Evolutionary conservation across 1,140 invertebrate species (phyloP).

Genomic region (Colletes gigas): DNA sequence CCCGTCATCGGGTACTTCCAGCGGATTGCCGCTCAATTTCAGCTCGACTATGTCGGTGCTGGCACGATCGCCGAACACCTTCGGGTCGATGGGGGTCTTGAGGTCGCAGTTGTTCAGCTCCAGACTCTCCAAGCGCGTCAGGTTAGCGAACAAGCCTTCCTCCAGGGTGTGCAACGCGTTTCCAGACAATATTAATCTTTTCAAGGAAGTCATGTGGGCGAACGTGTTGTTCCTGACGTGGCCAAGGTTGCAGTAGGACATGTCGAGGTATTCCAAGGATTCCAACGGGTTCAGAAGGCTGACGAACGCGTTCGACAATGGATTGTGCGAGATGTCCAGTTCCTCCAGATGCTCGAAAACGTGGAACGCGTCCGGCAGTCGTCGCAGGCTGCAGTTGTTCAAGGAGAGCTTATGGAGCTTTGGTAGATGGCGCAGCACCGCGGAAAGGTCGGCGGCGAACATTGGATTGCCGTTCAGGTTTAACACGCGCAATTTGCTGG

Average conservation of each 20-base stretch:
- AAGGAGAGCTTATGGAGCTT: slow-evolving; percentile 85
- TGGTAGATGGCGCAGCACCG: slow-evolving; percentile 85
- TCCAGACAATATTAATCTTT: slow-evolving; percentile 85
- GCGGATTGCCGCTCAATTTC: slow-evolving; percentile 86
- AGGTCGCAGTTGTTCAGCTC: slow-evolving; percentile 87
- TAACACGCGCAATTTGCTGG: slow-evolving; percentile 85
- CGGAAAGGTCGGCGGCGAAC: slow-evolving; percentile 85
- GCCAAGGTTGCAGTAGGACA: slow-evolving; percentile 87
- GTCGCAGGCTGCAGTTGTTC: slow-evolving; percentile 85
- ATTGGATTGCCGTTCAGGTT: slow-evolving; percentile 86
- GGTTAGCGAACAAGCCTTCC: slow-evolving; percentile 85
- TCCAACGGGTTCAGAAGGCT: slow-evolving; percentile 85
- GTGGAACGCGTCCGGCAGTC: slow-evolving; percentile 85
- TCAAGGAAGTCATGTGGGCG: slow-evolving; percentile 86
- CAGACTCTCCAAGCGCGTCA: slow-evolving; percentile 85
- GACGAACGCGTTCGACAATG: slow-evolving; percentile 86
- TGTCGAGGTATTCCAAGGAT: slow-evolving; percentile 86
- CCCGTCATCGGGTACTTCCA: slow-evolving; percentile 82
- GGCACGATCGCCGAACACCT: slow-evolving; percentile 85
- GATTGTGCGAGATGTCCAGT: slow-evolving; percentile 87
- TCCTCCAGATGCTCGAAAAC: slow-evolving; percentile 85
- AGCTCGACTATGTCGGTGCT: slow-evolving; percentile 86
- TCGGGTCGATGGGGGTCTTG: slow-evolving; percentile 83
- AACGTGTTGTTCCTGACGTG: slow-evolving; percentile 86
- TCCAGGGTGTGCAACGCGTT: slow-evolving; percentile 86